These are phyloP conservation scores for Maccullochella peelii DNA, from an alignment of 2,113 vertebrate species.

Conservation along the genomic window DNA sequence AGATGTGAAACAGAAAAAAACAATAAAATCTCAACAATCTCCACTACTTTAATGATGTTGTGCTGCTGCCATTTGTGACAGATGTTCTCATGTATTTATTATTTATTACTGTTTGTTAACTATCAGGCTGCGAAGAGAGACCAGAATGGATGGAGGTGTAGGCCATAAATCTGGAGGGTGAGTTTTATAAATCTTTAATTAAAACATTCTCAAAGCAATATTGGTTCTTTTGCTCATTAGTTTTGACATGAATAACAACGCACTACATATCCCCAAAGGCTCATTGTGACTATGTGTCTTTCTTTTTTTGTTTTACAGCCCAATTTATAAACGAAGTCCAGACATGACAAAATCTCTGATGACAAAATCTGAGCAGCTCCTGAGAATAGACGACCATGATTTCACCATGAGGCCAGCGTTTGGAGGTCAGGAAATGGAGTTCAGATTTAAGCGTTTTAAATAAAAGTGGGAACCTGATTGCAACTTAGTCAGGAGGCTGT, in stretches of 20 bases:
- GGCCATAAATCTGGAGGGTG: conserved; percentile 88
- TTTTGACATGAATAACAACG: neutral
- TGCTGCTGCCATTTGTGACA: neutral
- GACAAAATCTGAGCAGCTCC: conserved; percentile 96
- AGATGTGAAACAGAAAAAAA: neutral
- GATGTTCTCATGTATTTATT: neutral
- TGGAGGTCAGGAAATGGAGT: conserved; percentile 87
- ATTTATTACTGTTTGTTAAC: conserved; percentile 8
- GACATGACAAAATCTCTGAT: conserved; percentile 95
- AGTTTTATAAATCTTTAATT: conserved; percentile 27
- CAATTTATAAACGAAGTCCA: conserved; percentile 92
- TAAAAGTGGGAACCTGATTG: neutral
- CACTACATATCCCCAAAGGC: neutral
- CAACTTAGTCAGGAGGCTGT: neutral
- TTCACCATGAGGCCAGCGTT: conserved; percentile 99
- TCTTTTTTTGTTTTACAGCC: conserved; percentile 79
- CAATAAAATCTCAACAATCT: no score
- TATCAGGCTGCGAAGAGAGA: conserved; percentile 82
- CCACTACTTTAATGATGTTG: neutral
- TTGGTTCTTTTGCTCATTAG: neutral
- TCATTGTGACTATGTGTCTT: neutral
- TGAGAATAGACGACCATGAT: conserved; percentile 97
- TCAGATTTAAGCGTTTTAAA: neutral
- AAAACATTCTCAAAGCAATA: neutral
- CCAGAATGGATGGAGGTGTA: conserved; percentile 75